phyloP scores from a whole-genome alignment of 2,888 invertebrate genomes.

The Ptilodon capucinus region DNA sequence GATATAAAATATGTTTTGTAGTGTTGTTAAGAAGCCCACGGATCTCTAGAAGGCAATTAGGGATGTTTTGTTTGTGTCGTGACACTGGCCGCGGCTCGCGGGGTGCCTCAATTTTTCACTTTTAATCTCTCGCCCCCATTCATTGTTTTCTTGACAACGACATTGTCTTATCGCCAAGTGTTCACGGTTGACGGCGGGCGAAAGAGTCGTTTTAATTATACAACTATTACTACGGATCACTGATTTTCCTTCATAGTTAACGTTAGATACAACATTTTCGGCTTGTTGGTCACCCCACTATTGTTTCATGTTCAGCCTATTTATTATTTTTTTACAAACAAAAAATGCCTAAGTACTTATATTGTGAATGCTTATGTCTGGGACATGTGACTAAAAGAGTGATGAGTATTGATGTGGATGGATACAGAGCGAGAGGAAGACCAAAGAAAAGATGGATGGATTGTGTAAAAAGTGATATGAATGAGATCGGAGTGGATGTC shows the following conservation, averaged over 20 bases:
- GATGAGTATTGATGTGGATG: too few species aligned
- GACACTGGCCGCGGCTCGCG: not conserved
- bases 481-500: too few species aligned
- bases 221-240: constrained; percentile 13
- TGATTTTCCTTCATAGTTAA: constrained; percentile 1
- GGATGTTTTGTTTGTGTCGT: constrained; percentile 55
- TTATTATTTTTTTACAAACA: too few species aligned
- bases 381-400: too few species aligned
- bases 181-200: constrained; percentile 37
- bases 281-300: not conserved
- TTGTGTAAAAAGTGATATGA: too few species aligned
- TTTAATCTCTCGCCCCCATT: constrained; percentile 49
- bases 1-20: too few species aligned
- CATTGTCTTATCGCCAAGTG: constrained; percentile 42
- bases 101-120: constrained; percentile 53
- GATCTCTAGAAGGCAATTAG: constrained; percentile 47
- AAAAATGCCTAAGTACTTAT: too few species aligned
- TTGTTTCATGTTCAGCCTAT: too few species aligned
- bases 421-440: too few species aligned
- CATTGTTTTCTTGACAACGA: constrained; percentile 50
- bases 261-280: not conserved
- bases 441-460: too few species aligned
- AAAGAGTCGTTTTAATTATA: constrained; percentile 25
- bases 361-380: too few species aligned
- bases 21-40: too few species aligned